Conservation (phyloP, 2,113 vertebrate species). For the Anguilla rostrata region DNA sequence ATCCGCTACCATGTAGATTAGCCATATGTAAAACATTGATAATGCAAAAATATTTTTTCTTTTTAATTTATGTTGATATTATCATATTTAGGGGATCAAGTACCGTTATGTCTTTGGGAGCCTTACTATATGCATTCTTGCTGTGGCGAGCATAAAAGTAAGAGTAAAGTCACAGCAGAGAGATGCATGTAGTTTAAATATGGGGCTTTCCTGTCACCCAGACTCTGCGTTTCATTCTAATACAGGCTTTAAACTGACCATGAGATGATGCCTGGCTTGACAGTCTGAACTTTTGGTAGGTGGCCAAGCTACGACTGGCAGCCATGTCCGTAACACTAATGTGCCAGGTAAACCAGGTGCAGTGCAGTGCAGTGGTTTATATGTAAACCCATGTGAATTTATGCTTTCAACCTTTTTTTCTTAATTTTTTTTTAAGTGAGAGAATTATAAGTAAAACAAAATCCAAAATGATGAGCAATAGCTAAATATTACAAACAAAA, state of each 20-base stretch:
- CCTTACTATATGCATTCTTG: too few species aligned
- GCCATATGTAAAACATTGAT: too few species aligned
- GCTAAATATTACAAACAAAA: not conserved
- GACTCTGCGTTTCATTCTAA: not conserved
- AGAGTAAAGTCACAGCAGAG: not conserved
- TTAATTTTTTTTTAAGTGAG: too few species aligned
- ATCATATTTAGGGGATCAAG: too few species aligned
- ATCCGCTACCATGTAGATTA: too few species aligned
- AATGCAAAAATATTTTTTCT: too few species aligned
- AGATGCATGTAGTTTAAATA: not conserved
- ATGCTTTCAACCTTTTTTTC: too few species aligned
- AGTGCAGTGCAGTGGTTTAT: not conserved
- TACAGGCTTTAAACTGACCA: not conserved
- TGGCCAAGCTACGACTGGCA: not conserved
- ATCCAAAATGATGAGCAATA: not conserved
- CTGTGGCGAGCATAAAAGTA: not conserved
- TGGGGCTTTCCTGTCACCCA: not conserved
- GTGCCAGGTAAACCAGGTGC: not conserved
- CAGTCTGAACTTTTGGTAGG: not conserved
- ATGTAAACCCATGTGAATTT: too few species aligned
- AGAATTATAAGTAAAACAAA: not conserved
- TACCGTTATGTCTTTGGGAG: too few species aligned
- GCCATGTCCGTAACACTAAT: not conserved
- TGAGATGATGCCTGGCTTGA: not conserved
- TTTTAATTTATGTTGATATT: too few species aligned